Evolutionary conservation across 1,140 invertebrate species (phyloP), one percentile per base, ranked within the genome.

Genomic region (Drosophila truncata): DNA sequence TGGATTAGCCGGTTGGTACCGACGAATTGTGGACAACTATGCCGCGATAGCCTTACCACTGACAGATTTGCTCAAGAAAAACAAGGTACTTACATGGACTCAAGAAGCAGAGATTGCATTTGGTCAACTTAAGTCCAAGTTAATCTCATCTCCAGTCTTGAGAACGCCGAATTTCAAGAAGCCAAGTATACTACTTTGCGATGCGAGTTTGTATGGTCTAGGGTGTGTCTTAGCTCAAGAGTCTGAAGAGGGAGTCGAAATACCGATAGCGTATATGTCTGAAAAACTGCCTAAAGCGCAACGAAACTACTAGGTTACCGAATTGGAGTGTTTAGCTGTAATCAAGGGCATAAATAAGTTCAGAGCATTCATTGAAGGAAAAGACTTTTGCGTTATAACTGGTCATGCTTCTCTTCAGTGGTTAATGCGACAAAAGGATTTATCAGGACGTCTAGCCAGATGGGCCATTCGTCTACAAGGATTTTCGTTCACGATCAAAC

Each of bases 231-330:
- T 72, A 13, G 59, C 46, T 16, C 70, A 83, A 58, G 18, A 47
- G 11, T 57, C 49, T 3, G 60, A 59, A 1, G 67, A 82, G 8
- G 70, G 65, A 4, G 23, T 42, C 11, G 75, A 71, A 46, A 13
- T 50, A 23, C 71, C 88, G 0, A 76, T 91, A 8, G 79, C 60
- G n/a, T n/a, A n/a, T n/a, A n/a, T n/a, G n/a, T n/a, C n/a, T n/a
- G n/a, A n/a, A n/a, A n/a, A n/a, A n/a, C n/a, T n/a, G n/a, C n/a
- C n/a, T n/a, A n/a, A n/a, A n/a, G n/a, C n/a, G n/a, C n/a, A n/a
- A n/a, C n/a, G 65, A 18, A 76, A 79, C 33, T 81, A 74, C 44
- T 59, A 65, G 0, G 76, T 82, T 6, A 79, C 75, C 8, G 67
- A 82, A 23, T 59, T 72, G 42, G 78, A 80, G 65, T 66, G 69